Evolutionary conservation across 1,140 invertebrate genomes (phyloP).

Genomic region (Drosophila lacertosa): DNA sequence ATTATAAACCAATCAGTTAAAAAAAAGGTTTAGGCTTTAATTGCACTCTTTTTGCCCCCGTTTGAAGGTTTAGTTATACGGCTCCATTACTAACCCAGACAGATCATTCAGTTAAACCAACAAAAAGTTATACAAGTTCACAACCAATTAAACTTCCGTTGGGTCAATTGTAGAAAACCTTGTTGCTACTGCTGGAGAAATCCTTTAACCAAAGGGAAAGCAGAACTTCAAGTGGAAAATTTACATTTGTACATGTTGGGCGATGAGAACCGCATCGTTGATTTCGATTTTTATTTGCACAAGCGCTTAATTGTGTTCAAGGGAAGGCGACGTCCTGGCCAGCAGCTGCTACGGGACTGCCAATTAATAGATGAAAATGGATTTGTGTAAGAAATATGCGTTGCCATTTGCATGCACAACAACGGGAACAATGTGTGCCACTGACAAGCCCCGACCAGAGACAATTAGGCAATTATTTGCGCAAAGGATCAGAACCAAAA

Average conservation of each 20-base stretch:
- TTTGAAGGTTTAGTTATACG: background rate
- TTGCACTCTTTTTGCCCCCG: too few species aligned
- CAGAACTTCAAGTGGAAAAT: conserved; percentile 13
- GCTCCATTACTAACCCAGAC: too few species aligned
- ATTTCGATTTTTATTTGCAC: conserved; percentile 66
- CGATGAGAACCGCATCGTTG: conserved; percentile 32
- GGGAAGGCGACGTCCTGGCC: conserved; percentile 26
- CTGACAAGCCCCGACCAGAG: conserved; percentile 65
- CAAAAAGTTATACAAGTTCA: background rate
- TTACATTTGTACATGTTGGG: conserved; percentile 21
- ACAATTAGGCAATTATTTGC: conserved; percentile 84
- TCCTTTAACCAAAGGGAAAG: conserved; percentile 5
- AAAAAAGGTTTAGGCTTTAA: too few species aligned
- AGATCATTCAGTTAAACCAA: background rate
- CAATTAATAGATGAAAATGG: conserved; percentile 80
- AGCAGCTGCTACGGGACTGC: conserved; percentile 65
- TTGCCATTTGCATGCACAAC: conserved; percentile 61
- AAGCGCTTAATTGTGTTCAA: conserved; percentile 77
- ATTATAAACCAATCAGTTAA: too few species aligned
- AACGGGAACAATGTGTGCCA: conserved; percentile 38
- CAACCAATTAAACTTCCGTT: conserved; percentile 1
- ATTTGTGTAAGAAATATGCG: conserved; percentile 79
- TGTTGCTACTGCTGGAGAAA: background rate
- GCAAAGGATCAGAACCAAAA: conserved; percentile 82
- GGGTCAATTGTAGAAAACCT: background rate